Evolutionary conservation across 2,888 invertebrate species (phyloP).

Genomic region (Lycia hirtaria): DNA sequence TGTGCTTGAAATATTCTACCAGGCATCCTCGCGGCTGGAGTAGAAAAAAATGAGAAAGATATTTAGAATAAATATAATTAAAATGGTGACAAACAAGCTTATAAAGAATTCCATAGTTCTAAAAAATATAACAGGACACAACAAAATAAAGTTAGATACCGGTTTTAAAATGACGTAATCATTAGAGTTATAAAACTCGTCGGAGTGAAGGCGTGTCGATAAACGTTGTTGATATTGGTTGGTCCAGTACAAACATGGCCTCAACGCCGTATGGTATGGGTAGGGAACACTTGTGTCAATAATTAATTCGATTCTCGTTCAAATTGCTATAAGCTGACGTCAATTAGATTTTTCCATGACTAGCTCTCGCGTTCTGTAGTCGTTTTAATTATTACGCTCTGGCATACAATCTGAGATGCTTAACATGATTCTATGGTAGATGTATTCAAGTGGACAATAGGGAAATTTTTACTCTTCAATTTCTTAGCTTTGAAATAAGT

Average conservation of each 20-base stretch:
- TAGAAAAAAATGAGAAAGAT: no score
- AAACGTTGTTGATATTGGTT: slow-evolving; percentile 49
- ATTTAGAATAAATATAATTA: no score
- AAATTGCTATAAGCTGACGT: slow-evolving; percentile 14
- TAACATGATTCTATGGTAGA: no score
- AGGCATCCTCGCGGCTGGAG: no score
- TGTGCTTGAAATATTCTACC: no score
- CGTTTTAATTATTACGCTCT: no score
- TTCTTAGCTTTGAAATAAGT: no score
- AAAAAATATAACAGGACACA: neutral
- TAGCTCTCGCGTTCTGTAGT: neutral
- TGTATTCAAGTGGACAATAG: no score
- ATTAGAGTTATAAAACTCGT: slow-evolving; percentile 28
- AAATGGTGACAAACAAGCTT: no score
- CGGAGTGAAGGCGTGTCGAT: slow-evolving; percentile 53
- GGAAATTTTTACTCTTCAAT: no score
- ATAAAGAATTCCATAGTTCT: no score
- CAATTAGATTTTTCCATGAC: slow-evolving; percentile 3
- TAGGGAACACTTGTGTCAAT: slow-evolving; percentile 27
- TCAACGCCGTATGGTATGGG: slow-evolving; percentile 23
- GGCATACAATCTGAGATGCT: no score
- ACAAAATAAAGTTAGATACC: neutral
- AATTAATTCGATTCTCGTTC: slow-evolving; percentile 14
- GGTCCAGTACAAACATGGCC: slow-evolving; percentile 24
- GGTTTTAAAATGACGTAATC: slow-evolving; percentile 20